Evolutionary conservation across 1,140 invertebrate species (phyloP).

Genomic region (Thaumatotibia leucotreta): DNA sequence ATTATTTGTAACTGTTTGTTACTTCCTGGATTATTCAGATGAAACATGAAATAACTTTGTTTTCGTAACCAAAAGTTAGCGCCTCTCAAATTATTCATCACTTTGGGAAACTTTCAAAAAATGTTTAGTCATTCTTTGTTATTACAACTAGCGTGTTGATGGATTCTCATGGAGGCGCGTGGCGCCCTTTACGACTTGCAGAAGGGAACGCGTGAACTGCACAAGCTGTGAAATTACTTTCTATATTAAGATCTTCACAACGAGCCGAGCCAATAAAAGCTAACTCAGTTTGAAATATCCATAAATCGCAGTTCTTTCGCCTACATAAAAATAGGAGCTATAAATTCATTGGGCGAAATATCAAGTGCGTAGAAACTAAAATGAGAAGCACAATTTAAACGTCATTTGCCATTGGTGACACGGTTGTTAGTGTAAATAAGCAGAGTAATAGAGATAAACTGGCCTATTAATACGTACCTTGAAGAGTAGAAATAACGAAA

Average conservation of each 20-base stretch:
- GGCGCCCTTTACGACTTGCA: background rate
- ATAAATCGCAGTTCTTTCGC: slow-evolving; percentile 1
- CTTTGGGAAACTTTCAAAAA: slow-evolving; percentile 2
- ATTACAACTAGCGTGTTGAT: slow-evolving; percentile 7
- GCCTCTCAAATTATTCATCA: slow-evolving; percentile 9
- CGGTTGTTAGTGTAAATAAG: slow-evolving; percentile 28
- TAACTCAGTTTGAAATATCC: background rate
- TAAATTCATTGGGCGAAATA: background rate
- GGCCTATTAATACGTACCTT: slow-evolving; percentile 40
- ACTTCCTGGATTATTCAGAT: slow-evolving; percentile 16
- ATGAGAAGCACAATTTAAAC: slow-evolving; percentile 27
- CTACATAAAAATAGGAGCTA: background rate
- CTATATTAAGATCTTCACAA: slow-evolving; percentile 5
- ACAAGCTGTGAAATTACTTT: slow-evolving; percentile 1
- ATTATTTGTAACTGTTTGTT: slow-evolving; percentile 13
- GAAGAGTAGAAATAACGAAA: slow-evolving; percentile 49
- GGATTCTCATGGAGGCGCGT: background rate
- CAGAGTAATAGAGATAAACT: slow-evolving; percentile 43
- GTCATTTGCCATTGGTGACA: slow-evolving; percentile 23
- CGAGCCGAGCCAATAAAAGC: background rate
- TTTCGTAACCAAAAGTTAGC: slow-evolving; percentile 2
- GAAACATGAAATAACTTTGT: slow-evolving; percentile 17
- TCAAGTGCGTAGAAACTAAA: background rate
- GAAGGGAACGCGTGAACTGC: background rate
- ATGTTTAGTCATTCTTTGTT: slow-evolving; percentile 3